Evolutionary conservation across 2,888 invertebrate genomes (phyloP).

Genomic region (Callosobruchus maculatus): DNA sequence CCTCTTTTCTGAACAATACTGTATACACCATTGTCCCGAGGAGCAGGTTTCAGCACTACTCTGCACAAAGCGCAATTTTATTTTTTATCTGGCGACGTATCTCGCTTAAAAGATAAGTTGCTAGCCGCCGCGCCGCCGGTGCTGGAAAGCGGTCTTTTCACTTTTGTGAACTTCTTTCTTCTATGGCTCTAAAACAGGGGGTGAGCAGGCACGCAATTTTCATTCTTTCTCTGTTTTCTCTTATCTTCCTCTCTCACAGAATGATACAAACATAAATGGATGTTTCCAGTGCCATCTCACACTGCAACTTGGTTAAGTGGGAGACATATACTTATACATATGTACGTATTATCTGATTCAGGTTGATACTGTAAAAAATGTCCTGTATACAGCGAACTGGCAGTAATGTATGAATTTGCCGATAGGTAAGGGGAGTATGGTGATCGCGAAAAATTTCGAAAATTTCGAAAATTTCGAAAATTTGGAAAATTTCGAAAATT

Average conservation of each 20-base stretch:
- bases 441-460: too few species aligned
- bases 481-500: too few species aligned
- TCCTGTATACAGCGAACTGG: too few species aligned
- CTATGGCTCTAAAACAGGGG: background rate
- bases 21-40: background rate
- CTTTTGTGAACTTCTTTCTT: background rate
- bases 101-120: background rate
- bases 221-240: background rate
- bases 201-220: background rate
- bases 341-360: too few species aligned
- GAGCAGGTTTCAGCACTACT: background rate
- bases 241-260: background rate
- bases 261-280: too few species aligned
- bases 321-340: too few species aligned
- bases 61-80: background rate
- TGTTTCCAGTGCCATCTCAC: too few species aligned
- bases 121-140: background rate
- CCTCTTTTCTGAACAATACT: background rate
- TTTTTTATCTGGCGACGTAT: background rate
- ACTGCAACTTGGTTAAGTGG: too few species aligned
- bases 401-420: too few species aligned
- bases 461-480: too few species aligned
- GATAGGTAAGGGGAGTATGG: too few species aligned
- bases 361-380: too few species aligned
- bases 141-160: background rate